Conservation (phyloP, 2,113 vertebrate species). For the Petrocephalus microphthalmus region DNA sequence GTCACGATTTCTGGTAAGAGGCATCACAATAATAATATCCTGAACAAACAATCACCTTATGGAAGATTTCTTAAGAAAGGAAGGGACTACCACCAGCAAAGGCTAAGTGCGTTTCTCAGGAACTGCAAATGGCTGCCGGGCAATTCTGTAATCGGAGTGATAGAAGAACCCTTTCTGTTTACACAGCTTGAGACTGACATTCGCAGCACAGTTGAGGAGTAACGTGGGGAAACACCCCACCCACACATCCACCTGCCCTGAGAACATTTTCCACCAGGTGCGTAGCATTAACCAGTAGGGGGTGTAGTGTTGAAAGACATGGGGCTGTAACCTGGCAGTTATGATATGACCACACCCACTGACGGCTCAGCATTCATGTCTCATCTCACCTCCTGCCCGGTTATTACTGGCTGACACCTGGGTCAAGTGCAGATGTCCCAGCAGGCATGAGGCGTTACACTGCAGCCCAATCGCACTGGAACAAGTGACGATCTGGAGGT, state of each 20-base stretch:
- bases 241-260: background rate
- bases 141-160: background rate
- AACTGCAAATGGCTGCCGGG: background rate
- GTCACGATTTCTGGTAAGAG: no score
- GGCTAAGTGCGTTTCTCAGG: background rate
- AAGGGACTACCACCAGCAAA: background rate
- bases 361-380: background rate
- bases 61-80: background rate
- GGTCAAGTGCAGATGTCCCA: conserved; percentile 81
- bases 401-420: conserved; percentile 72
- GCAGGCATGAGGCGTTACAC: conserved; percentile 79
- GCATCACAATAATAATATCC: no score
- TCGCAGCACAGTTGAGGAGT: background rate
- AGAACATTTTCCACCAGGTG: background rate
- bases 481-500: conserved; percentile 70
- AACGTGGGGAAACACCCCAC: background rate
- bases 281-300: background rate
- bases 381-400: conserved; percentile 72
- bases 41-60: background rate
- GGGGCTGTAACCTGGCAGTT: background rate
- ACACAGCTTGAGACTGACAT: background rate
- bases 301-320: background rate
- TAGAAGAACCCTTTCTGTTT: background rate
- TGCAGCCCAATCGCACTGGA: conserved; percentile 86
- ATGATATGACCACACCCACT: background rate